phyloP scores from a whole-genome alignment of 2,797 vertebrate genomes.

The Botia kubotai region DNA sequence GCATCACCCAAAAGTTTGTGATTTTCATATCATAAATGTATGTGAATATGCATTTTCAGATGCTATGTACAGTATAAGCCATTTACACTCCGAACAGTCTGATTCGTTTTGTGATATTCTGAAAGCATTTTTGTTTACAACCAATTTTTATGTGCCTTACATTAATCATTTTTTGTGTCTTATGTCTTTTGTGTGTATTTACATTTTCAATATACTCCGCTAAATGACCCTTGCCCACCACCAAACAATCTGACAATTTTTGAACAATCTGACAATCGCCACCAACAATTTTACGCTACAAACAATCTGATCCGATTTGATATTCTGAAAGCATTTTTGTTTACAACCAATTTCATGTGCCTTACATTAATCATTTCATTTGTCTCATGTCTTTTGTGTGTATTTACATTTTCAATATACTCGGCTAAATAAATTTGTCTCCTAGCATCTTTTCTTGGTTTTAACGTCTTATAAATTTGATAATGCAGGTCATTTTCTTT shows the following conservation, averaged over 20 bases:
- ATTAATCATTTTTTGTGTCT: neutral
- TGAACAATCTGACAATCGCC: too few relatives aligned
- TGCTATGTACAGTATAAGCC: neutral
- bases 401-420: too few relatives aligned
- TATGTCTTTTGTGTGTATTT: too few relatives aligned
- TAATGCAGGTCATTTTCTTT: too few relatives aligned
- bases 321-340: slow-evolving; percentile 15
- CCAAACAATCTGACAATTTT: too few relatives aligned
- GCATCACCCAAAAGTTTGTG: neutral
- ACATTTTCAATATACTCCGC: too few relatives aligned
- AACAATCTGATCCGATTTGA: neutral
- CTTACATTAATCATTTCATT: slow-evolving; percentile 7
- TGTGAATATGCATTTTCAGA: neutral
- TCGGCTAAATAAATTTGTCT: too few relatives aligned
- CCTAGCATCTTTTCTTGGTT: too few relatives aligned
- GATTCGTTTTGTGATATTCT: neutral
- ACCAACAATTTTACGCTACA: too few relatives aligned
- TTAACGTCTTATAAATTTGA: too few relatives aligned
- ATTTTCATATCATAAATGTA: neutral
- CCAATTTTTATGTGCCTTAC: slow-evolving; percentile 32
- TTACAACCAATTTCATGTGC: slow-evolving; percentile 26
- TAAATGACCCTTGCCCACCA: too few relatives aligned
- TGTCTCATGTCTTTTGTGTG: too few relatives aligned
- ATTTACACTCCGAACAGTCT: neutral
- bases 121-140: slow-evolving; percentile 20